Base-by-base conservation (phyloP, 2,888 invertebrate species). In the Phalera bucephala region DNA sequence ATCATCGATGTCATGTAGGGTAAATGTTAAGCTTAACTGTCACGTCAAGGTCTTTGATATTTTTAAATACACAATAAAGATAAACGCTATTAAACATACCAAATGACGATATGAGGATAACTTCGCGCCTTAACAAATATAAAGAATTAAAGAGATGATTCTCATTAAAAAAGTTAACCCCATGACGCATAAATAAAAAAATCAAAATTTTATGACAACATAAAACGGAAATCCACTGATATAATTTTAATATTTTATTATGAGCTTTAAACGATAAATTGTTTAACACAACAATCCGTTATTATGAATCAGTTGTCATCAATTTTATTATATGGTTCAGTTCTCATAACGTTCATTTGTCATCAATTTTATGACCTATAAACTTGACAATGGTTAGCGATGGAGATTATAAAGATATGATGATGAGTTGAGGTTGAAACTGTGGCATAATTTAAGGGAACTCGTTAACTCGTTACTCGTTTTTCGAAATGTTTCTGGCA, bases 161-260 rank as follows among this genome's bases (percentile, higher is more conserved):
- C n/a, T n/a, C n/a, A n/a, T n/a, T n/a, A 17, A 17, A 17, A 17
- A 17, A 3, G 5, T 17, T 3, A 25, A 12, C 12, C 12, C 7
- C 25, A 25, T 12, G 12, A 25, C 25, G 1, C 6, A 25, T n/a
- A 27, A 27, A 27, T 21, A 21, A 5, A 8, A 21, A 3, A 10
- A 2, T 11, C 10, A 19, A 1, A 7, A 8, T 19, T 19, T 17
- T 5, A 11, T 19, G n/a, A 7, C n/a, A n/a, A n/a, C 29, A 8
- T 29, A 10, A 29, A 19, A 29, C 19, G 7, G 7, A 11, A 29
- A 4, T 10, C 6, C 4, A 22, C 10, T 22, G 6, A 10, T 7
- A 29, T 19, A 17, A 19, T 29, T 17, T 29, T 19, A 29, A 19
- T n/a, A 26, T n/a, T 11, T 19, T 11, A 29, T 10, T 29, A 10